A percentile compares a stretch with the other conserved stretches of the same genome.
phyloP scores from a whole-genome alignment of 2,888 invertebrate species.

The Caradrina kadenii region DNA sequence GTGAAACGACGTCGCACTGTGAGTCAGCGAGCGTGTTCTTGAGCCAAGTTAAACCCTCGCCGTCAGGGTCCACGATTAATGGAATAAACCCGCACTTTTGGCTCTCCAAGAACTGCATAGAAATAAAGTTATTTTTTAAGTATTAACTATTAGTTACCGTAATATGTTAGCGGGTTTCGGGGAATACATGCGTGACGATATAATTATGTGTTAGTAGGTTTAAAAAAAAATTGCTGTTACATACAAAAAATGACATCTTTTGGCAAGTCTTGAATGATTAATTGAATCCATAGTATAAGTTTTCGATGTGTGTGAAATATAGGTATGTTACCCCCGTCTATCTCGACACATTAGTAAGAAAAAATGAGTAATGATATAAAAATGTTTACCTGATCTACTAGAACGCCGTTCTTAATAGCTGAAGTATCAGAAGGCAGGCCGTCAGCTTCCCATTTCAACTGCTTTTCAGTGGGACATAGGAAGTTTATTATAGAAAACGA shows the following conservation, averaged over 20 bases:
- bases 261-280: too few relatives aligned
- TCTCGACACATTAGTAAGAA: too few relatives aligned
- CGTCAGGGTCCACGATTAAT: conserved; percentile 97
- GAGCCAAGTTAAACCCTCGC: conserved; percentile 95
- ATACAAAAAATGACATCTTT: too few relatives aligned
- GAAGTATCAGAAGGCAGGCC: conserved; percentile 95
- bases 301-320: too few relatives aligned
- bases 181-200: too few relatives aligned
- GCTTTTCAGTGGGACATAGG: conserved; percentile 89
- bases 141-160: too few relatives aligned
- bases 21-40: conserved; percentile 91
- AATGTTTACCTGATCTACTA: conserved; percentile 92
- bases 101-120: conserved; percentile 73
- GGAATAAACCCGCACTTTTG: conserved; percentile 92
- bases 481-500: conserved; percentile 84
- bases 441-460: conserved; percentile 96
- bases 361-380: background rate
- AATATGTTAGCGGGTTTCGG: too few relatives aligned
- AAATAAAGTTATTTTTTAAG: background rate
- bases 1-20: conserved; percentile 94
- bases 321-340: too few relatives aligned
- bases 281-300: too few relatives aligned
- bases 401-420: conserved; percentile 95
- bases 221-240: too few relatives aligned
- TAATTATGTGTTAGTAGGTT: too few relatives aligned